Evolutionary conservation across 2,888 invertebrate species (phyloP), one percentile per base, ranked within the genome.

Genomic region (Drosophila ezoana): DNA sequence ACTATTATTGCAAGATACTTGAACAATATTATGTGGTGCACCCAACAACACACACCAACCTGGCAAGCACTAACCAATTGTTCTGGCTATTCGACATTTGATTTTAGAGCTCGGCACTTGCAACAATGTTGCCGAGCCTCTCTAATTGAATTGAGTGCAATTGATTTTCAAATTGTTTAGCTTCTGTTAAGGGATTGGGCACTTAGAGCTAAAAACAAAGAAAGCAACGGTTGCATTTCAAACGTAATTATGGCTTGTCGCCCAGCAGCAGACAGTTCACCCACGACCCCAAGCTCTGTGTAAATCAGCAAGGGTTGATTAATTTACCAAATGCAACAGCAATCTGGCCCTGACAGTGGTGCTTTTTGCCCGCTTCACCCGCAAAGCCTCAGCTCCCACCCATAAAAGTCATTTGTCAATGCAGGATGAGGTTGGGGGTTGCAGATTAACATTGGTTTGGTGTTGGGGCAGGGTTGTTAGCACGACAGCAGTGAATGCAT

Each of bases 81-180:
- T 13, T 52, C 16, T 13, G 13, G 16, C 9, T 11, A 35, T 41
- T 16, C 35, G 59, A 62, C 52, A 54, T 67, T 64, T 59, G 65
- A 44, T 58, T 69, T 68, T 53, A 37, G 45, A 38, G 60, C 45
- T 40, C 23, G 60, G 68, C 59, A 47, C 59, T 60, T 72, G 76
- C 69, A 79, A 66, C 76, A 72, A 69, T 76, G 63, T 71, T 64
- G 72, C 57, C 41, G 32, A 62, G 75, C 68, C 64, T 66, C 59
- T 63, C 71, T 81, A 82, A 85, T 86, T 86, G 81, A 76, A 78
- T 73, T 64, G 67, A 70, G 71, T 80, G 74, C 79, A 80, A 75
- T 80, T 84, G 81, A 79, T 85, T 81, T 83, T 71, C 35, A 59
- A 82, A 73, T 73, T 73, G 70, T 69, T 70, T 57, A 59, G 37